phyloP scores from a whole-genome alignment of 1,140 invertebrate species.

The Antheraea pernyi region DNA sequence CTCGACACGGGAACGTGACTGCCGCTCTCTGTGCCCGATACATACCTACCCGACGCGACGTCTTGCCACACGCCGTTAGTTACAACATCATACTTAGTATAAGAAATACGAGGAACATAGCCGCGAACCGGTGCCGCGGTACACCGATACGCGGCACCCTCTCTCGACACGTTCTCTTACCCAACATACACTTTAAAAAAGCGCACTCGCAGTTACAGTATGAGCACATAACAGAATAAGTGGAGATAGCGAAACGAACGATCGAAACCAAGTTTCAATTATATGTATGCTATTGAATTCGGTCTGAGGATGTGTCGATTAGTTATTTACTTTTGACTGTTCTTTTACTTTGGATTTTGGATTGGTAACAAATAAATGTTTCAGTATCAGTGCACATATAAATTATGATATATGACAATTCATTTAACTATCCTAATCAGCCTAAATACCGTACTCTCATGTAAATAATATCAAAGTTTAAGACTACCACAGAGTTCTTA shows the following conservation, averaged over 20 bases:
- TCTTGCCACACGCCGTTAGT: conserved; percentile 55
- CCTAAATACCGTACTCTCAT: no score
- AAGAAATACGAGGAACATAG: conserved; percentile 55
- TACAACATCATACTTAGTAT: conserved; percentile 57
- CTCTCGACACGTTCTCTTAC: conserved; percentile 73
- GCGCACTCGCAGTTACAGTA: background rate
- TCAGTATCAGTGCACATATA: background rate
- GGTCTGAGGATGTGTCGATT: no score
- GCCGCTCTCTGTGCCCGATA: conserved; percentile 52
- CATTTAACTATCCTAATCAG: no score
- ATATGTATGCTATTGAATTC: no score
- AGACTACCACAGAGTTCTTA: no score
- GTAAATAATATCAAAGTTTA: no score
- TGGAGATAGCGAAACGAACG: conserved; percentile 23
- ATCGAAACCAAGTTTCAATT: background rate
- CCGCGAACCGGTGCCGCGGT: conserved; percentile 26
- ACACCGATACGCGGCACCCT: conserved; percentile 56
- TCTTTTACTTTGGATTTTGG: background rate
- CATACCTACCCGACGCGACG: conserved; percentile 25
- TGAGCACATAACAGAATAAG: background rate
- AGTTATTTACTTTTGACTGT: no score
- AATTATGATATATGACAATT: no score
- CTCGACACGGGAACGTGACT: background rate
- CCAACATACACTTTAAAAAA: conserved; percentile 41
- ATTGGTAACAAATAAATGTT: background rate